Percentiles rank a stretch among this genome's conserved stretches.
phyloP scores from a whole-genome alignment of 37 sponge, comb jelly and placozoan species.

The Eunapius fragilis region DNA sequence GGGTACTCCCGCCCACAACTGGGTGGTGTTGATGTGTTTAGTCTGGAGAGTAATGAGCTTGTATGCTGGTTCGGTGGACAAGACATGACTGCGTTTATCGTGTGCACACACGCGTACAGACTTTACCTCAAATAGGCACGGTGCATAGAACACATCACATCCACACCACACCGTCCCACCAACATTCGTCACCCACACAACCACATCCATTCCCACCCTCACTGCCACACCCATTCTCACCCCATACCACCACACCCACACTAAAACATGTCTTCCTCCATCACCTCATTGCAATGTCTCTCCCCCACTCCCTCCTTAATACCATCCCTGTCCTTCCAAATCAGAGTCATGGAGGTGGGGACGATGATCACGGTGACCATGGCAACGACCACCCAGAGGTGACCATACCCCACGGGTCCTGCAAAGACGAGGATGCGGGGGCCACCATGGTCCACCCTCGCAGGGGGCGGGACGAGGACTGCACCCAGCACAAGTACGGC shows the following conservation, averaged over 20 bases:
- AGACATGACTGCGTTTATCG: no score
- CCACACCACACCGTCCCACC: no score
- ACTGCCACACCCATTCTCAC: slow-evolving; percentile 9
- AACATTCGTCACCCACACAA: background rate
- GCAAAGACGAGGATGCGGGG: background rate
- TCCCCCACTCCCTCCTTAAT: background rate
- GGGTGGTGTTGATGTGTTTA: no score
- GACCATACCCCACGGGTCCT: background rate
- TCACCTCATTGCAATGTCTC: no score
- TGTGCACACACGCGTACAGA: no score
- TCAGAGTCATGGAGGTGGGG: background rate
- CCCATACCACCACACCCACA: slow-evolving; percentile 5
- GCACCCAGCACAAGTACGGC: background rate
- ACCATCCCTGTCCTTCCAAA: background rate
- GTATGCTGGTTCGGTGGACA: no score
- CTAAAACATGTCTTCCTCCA: background rate
- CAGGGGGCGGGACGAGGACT: background rate
- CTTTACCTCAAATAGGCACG: no score
- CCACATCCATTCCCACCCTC: slow-evolving; percentile 6
- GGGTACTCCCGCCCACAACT: no score
- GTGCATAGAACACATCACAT: background rate
- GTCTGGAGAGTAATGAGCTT: no score
- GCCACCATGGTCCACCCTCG: background rate
- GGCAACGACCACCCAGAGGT: background rate
- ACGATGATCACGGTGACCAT: background rate